These are phyloP conservation scores for Peromyscus melanophrys DNA, from an alignment of 2,797 vertebrate genomes.

Conservation along the genomic window DNA sequence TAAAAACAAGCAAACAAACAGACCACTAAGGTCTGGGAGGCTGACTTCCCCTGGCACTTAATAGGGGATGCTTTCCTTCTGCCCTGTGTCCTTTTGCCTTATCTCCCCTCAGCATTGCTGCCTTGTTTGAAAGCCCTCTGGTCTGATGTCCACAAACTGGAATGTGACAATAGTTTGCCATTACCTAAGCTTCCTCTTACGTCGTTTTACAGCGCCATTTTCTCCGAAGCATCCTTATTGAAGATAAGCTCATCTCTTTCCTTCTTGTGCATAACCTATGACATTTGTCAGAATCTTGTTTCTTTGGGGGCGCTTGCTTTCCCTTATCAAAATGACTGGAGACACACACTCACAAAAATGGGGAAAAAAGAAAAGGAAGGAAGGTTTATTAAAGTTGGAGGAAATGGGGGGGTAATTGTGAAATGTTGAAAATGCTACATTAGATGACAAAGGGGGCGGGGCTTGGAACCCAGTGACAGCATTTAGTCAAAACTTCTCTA, in stretches of 20 bases:
- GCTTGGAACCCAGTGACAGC: background rate
- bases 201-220: background rate
- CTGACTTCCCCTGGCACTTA: background rate
- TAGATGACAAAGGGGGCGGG: background rate
- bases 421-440: background rate
- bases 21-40: background rate
- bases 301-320: background rate
- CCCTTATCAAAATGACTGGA: slow-evolving; percentile 34
- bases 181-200: slow-evolving; percentile 31
- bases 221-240: slow-evolving; percentile 16
- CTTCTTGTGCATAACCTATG: background rate
- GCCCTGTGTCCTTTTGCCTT: background rate
- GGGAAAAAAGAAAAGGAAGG: background rate
- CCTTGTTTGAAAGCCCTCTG: background rate
- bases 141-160: background rate
- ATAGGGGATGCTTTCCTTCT: background rate
- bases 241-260: slow-evolving; percentile 44
- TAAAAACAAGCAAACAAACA: background rate
- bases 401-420: background rate
- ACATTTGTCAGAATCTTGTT: background rate
- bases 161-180: background rate
- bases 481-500: slow-evolving; percentile 34
- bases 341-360: background rate
- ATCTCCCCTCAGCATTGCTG: background rate
- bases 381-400: background rate